phyloP scores from a whole-genome alignment of 2,888 invertebrate species.

The Andrena camellia region DNA sequence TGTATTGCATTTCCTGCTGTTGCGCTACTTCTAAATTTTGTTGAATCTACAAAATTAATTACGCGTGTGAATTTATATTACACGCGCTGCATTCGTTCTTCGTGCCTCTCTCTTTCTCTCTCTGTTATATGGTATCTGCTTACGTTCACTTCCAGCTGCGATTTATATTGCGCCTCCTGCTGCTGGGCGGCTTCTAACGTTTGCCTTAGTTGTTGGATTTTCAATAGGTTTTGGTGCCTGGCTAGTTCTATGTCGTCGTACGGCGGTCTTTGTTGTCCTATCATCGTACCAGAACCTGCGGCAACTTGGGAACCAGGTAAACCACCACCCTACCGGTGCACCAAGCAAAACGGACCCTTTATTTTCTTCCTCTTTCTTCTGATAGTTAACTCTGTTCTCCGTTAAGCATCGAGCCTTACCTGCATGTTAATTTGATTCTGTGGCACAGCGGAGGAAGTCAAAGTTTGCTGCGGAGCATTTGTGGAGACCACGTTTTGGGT shows the following conservation, averaged over 20 bases:
- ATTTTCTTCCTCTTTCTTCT: background rate
- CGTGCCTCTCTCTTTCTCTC: slow-evolving; percentile 53
- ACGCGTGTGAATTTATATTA: slow-evolving; percentile 10
- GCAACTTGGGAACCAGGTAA: slow-evolving; percentile 81
- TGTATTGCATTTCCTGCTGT: slow-evolving; percentile 93
- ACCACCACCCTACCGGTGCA: slow-evolving; percentile 70
- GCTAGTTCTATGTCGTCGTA: slow-evolving; percentile 90
- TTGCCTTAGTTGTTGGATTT: slow-evolving; percentile 91
- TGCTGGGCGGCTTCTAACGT: slow-evolving; percentile 93
- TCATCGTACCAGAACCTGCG: slow-evolving; percentile 74
- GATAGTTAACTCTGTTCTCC: too few species aligned
- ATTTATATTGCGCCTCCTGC: slow-evolving; percentile 92
- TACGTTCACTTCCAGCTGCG: slow-evolving; percentile 91
- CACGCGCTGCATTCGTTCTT: background rate
- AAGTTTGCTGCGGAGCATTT: slow-evolving; percentile 81
- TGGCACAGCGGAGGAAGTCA: slow-evolving; percentile 77
- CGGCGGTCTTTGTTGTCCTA: slow-evolving; percentile 84
- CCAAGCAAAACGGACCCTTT: slow-evolving; percentile 23
- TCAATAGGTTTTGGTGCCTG: slow-evolving; percentile 91
- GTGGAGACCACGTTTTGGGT: slow-evolving; percentile 86
- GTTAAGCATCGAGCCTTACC: slow-evolving; percentile 45
- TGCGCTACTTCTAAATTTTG: slow-evolving; percentile 91
- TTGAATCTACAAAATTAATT: slow-evolving; percentile 85
- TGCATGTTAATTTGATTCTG: slow-evolving; percentile 82
- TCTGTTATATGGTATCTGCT: slow-evolving; percentile 83